Base-by-base conservation (phyloP, 2,888 invertebrate genomes). In the Andrena haemorrhoa region DNA sequence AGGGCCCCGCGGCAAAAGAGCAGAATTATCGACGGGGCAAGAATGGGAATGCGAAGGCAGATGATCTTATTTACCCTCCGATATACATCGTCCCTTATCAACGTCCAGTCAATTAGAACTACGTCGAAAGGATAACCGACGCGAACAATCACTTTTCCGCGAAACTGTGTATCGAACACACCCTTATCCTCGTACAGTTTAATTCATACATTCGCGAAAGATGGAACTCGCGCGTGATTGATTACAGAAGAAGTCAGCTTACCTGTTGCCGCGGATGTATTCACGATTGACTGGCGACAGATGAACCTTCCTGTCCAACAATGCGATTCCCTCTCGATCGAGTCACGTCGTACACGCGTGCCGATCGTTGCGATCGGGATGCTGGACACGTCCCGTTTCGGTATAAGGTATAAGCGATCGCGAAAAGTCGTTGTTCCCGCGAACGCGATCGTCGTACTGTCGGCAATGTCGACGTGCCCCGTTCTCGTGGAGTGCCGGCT, bases 341-440 rank as follows among this genome's bases (percentile, higher is more conserved):
- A 64, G 58, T 64, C 56, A 35, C 75, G 68, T 53, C 41, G 69
- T 29, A 23, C 20, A 20, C n/a, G 79, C 41, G 31, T 60, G 56
- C 51, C 51, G 68, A 65, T 60, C 53, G 63, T 71, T 8, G 35
- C 4, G 53, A 81, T 72, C 20, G n/a, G 69, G 20, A 73, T 51
- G 63, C 49, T 26, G 31, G 51, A 33, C 76, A 74, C 74, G 63
- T 70, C 65, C 63, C 58, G 49, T 65, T 74, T 69, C 56, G 26
- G 47, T 66, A 33, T 68, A 49, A 74, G 71, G 70, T 29, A 29
- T 12, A 41, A 41, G 41, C 41, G 41, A 41, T 41, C 64, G 82
- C 82, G 82, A 70, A 75, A 83, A 75, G 69, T 82, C 74, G 83
- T 69, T 70, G 63, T 78, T 83, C 78, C 68, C 83, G 83, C 78